A percentile compares a stretch with the other conserved stretches of the same genome.
Evolutionary conservation across 1,140 invertebrate species (phyloP).

Genomic region (Lepidostoma basale): DNA sequence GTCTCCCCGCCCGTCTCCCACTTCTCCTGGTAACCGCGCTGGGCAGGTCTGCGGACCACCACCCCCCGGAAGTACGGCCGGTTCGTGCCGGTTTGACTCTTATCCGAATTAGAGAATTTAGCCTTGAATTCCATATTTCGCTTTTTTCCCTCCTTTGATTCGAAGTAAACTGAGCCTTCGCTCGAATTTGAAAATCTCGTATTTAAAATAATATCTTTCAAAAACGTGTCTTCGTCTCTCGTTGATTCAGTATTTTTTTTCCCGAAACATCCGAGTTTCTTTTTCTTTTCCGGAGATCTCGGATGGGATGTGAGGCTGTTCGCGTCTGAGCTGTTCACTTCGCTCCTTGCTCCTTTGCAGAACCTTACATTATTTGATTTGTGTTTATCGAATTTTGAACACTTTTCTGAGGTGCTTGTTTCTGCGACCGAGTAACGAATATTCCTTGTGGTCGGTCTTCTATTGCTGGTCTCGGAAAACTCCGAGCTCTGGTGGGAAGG

Average conservation of each 20-base stretch:
- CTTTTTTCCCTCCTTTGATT: constrained; percentile 16
- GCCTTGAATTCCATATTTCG: constrained; percentile 35
- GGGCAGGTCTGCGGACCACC: constrained; percentile 8
- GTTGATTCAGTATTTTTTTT: background rate
- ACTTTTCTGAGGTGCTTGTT: background rate
- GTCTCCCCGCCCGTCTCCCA: constrained; percentile 14
- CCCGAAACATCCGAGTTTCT: constrained; percentile 29
- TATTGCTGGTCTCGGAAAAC: constrained; percentile 10
- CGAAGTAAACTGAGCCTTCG: constrained; percentile 10
- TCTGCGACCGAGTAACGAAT: constrained; percentile 29
- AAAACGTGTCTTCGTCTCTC: background rate
- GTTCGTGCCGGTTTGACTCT: constrained; percentile 3
- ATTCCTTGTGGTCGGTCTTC: constrained; percentile 6
- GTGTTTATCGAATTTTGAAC: background rate
- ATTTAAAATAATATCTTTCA: constrained; percentile 29
- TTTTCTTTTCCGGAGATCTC: background rate
- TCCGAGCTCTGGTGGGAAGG: constrained; percentile 1
- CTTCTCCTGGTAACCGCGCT: constrained; percentile 16
- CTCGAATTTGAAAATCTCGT: background rate
- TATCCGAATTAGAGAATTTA: constrained; percentile 15
- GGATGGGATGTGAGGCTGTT: background rate
- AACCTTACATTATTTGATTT: background rate
- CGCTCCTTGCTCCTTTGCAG: background rate
- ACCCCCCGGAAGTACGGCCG: constrained; percentile 27
- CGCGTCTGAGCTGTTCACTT: background rate